Evolutionary conservation across 1,140 invertebrate species (phyloP).

Genomic region (Mya arenaria): DNA sequence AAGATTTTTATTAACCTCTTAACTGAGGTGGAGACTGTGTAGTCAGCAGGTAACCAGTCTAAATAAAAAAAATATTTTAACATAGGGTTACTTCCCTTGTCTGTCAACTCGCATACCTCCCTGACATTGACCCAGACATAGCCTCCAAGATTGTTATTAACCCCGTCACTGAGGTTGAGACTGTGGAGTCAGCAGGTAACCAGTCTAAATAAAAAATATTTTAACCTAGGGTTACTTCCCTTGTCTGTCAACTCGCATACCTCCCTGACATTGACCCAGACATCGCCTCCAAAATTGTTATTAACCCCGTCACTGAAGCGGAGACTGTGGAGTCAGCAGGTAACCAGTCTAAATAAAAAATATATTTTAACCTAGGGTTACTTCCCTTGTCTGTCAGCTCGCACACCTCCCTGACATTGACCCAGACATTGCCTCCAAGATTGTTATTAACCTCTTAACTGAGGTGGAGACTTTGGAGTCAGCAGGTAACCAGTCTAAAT

Average conservation of each 20-base stretch:
- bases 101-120: constrained; percentile 83
- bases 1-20: too few species aligned
- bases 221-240: too few species aligned
- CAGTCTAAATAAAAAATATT: too few species aligned
- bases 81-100: constrained; percentile 85
- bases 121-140: constrained; percentile 82
- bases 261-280: constrained; percentile 82
- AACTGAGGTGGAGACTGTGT: too few species aligned
- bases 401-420: constrained; percentile 82
- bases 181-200: constrained; percentile 83
- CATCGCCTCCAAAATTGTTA: constrained; percentile 83
- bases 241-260: constrained; percentile 84
- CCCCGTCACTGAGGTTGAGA: constrained; percentile 85
- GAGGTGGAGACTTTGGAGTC: constrained; percentile 84
- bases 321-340: constrained; percentile 84
- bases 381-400: constrained; percentile 84
- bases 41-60: too few species aligned
- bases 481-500: constrained; percentile 83
- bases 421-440: constrained; percentile 82
- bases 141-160: constrained; percentile 83
- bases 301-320: constrained; percentile 84
- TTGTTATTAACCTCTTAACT: constrained; percentile 84
- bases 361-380: too few species aligned
- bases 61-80: too few species aligned
- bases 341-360: too few species aligned